A percentile compares a stretch with the other conserved stretches of the same genome.
Conservation (phyloP, 2,113 vertebrate genomes). For the Rhinolophus ferrumequinum region DNA sequence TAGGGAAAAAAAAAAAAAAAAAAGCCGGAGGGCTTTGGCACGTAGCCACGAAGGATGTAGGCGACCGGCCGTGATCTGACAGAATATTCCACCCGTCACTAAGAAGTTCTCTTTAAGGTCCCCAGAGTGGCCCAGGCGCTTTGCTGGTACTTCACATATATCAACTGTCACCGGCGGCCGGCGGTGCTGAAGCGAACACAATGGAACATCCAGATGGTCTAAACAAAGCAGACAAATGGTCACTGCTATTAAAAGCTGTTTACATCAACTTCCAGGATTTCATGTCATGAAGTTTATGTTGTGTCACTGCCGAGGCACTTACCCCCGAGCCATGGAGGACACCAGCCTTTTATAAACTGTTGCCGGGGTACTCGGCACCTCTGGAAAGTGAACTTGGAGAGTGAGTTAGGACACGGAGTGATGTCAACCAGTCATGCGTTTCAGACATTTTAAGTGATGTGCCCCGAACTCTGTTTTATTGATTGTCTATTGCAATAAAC, state of each 20-base stretch:
- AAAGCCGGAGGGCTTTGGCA: constrained; percentile 83
- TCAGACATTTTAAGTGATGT: constrained; percentile 51
- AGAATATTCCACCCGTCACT: constrained; percentile 82
- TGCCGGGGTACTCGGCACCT: constrained; percentile 58
- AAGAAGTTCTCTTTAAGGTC: constrained; percentile 84
- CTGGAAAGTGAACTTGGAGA: background rate
- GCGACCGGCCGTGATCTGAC: constrained; percentile 78
- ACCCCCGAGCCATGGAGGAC: constrained; percentile 40
- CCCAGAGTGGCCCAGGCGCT: constrained; percentile 85
- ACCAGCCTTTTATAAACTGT: constrained; percentile 77
- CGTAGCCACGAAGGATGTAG: constrained; percentile 86
- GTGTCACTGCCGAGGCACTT: constrained; percentile 83
- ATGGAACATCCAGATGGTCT: constrained; percentile 94
- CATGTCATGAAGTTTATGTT: constrained; percentile 87
- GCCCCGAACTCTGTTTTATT: constrained; percentile 53
- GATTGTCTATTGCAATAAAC: background rate
- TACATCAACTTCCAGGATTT: constrained; percentile 92
- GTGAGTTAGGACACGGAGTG: constrained; percentile 58
- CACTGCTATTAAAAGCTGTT: constrained; percentile 94
- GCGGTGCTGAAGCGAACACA: constrained; percentile 87
- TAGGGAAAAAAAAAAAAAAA: constrained; percentile 55
- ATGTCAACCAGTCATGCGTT: constrained; percentile 53
- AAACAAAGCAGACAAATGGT: constrained; percentile 90
- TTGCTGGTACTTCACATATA: constrained; percentile 89
- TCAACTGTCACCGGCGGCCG: constrained; percentile 90